These are phyloP conservation scores for Odontophorus gujanensis DNA, from an alignment of 2,113 vertebrate genomes.

Conservation along the genomic window DNA sequence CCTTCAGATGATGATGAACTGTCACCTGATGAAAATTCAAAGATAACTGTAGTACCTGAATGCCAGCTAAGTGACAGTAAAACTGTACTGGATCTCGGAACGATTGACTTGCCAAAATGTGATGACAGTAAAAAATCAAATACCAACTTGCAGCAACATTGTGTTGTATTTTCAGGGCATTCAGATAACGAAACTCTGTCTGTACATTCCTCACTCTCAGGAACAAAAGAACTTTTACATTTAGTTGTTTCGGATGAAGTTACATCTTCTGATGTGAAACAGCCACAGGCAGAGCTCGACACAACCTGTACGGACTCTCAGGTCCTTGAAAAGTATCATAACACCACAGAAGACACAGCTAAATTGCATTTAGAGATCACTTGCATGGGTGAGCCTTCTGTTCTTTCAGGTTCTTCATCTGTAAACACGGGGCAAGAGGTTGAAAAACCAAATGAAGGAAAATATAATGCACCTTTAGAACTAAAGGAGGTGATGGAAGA, in stretches of 20 bases:
- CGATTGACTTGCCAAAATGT: conserved; percentile 74
- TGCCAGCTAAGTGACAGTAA: conserved; percentile 78
- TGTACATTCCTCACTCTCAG: conserved; percentile 71
- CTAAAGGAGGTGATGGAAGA: conserved; percentile 50
- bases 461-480: conserved; percentile 29
- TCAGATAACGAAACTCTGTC: conserved; percentile 52
- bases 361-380: conserved; percentile 61
- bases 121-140: conserved; percentile 78
- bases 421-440: conserved; percentile 9
- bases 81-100: conserved; percentile 73
- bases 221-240: conserved; percentile 66
- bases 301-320: conserved; percentile 45
- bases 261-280: conserved; percentile 47
- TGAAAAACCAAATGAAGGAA: conserved; percentile 52
- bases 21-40: conserved; percentile 86
- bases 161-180: conserved; percentile 81
- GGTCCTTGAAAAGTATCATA: conserved; percentile 41
- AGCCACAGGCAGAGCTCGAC: conserved; percentile 43
- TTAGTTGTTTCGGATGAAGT: conserved; percentile 70
- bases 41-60: conserved; percentile 75
- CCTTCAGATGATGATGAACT: conserved; percentile 92
- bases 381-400: conserved; percentile 54
- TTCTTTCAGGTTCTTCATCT: conserved; percentile 72
- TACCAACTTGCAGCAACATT: conserved; percentile 83
- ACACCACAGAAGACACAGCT: conserved; percentile 28